These are phyloP conservation scores for Cotesia congregata DNA, from an alignment of 2,888 invertebrate genomes.

Conservation along the genomic window DNA sequence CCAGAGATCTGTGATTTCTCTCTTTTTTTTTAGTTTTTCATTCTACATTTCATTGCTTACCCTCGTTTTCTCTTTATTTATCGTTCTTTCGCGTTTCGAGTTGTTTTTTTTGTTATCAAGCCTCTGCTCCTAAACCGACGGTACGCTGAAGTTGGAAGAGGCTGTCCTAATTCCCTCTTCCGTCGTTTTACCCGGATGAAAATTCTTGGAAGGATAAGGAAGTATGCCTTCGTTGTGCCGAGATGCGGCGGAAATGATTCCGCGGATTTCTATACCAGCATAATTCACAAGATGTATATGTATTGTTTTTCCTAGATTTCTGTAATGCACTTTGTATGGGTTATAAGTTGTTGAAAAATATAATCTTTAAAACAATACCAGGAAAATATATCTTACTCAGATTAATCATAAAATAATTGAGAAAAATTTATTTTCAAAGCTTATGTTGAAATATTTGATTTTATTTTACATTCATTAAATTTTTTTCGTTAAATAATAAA, in stretches of 20 bases:
- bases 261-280: conserved; percentile 21
- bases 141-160: conserved; percentile 35
- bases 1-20: not conserved
- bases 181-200: conserved; percentile 23
- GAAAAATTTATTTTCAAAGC: no score
- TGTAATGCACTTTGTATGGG: not conserved
- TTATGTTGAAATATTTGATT: no score
- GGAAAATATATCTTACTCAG: no score
- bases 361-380: no score
- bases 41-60: conserved; percentile 17
- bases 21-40: not conserved
- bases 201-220: conserved; percentile 30
- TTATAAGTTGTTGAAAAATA: not conserved
- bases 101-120: conserved; percentile 11
- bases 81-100: conserved; percentile 16
- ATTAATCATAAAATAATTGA: no score
- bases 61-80: conserved; percentile 28
- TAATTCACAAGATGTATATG: conserved; percentile 23
- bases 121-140: not conserved
- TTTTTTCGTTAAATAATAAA: not conserved
- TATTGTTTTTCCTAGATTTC: not conserved
- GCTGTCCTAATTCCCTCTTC: conserved; percentile 48
- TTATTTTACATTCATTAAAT: no score
- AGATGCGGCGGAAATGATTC: conserved; percentile 19
- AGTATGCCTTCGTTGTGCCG: conserved; percentile 8